Evolutionary conservation across 2,888 invertebrate species (phyloP).

Genomic region (Lymantria monacha): DNA sequence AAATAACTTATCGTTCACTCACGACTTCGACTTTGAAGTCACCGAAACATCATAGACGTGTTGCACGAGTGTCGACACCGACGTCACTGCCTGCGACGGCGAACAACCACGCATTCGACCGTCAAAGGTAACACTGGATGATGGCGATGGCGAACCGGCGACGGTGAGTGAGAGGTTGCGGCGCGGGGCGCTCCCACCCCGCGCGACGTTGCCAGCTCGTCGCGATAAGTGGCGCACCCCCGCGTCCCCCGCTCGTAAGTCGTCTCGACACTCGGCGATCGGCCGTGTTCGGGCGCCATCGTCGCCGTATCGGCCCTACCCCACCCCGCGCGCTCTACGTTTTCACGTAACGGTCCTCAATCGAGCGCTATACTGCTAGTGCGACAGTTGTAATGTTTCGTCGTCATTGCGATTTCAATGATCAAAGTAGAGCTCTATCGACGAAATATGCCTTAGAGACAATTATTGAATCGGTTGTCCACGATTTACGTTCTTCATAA

Average conservation of each 20-base stretch:
- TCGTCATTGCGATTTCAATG: conserved; percentile 56
- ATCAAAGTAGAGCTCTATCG: conserved; percentile 45
- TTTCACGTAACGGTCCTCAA: conserved; percentile 82
- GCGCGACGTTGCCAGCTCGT: conserved; percentile 81
- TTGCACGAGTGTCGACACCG: conserved; percentile 78
- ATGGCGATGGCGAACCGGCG: conserved; percentile 76
- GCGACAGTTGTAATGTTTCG: conserved; percentile 65
- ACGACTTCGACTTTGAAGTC: conserved; percentile 76
- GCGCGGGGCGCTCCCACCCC: conserved; percentile 79
- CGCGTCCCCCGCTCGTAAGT: conserved; percentile 73
- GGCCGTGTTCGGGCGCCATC: conserved; percentile 75
- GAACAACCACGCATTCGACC: conserved; percentile 77
- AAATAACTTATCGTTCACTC: conserved; percentile 75
- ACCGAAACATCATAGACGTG: conserved; percentile 80
- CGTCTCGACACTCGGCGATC: conserved; percentile 74
- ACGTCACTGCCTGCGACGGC: conserved; percentile 79
- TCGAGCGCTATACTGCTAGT: conserved; percentile 79
- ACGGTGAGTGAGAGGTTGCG: conserved; percentile 84
- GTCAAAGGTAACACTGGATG: conserved; percentile 85
- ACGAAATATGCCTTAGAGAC: conserved; percentile 16
- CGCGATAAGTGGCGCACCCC: conserved; percentile 82
- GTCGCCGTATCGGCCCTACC: conserved; percentile 70
- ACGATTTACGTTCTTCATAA: background rate
- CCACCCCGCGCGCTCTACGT: conserved; percentile 75
- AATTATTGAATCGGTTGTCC: background rate